Conservation (phyloP, 1,140 invertebrate genomes). For the Lepidotrigona ventralis region DNA sequence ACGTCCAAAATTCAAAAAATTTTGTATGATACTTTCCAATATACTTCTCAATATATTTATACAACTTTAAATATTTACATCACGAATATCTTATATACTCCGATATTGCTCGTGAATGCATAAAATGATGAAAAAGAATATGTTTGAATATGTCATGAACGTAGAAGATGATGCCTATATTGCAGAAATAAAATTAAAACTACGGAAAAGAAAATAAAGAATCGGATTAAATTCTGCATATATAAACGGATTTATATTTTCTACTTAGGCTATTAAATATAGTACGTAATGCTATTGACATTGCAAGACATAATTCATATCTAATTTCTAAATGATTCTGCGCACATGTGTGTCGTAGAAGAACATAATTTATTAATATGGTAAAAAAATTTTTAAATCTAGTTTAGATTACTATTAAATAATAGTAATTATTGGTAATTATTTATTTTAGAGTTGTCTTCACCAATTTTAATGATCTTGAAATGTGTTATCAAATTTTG, state of each 20-base stretch:
- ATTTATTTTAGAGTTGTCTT: too few relatives aligned
- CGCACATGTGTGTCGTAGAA: neutral
- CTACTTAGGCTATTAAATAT: constrained; percentile 53
- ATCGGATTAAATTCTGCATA: constrained; percentile 38
- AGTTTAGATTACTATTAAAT: too few relatives aligned
- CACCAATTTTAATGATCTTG: too few relatives aligned
- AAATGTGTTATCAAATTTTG: too few relatives aligned
- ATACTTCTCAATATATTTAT: neutral
- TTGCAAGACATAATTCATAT: constrained; percentile 17
- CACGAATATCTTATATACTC: neutral
- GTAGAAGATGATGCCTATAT: neutral
- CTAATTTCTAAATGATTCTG: constrained; percentile 20
- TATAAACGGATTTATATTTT: constrained; percentile 64
- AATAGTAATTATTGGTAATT: too few relatives aligned
- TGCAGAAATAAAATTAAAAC: neutral
- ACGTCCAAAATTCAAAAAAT: neutral
- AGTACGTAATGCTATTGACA: constrained; percentile 29
- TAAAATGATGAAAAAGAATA: neutral
- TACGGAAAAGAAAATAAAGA: neutral
- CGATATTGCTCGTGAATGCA: neutral
- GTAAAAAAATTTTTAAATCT: too few relatives aligned
- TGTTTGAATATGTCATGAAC: neutral
- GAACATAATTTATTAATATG: too few relatives aligned
- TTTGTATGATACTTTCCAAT: neutral
- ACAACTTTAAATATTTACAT: neutral